A percentile compares a stretch with the other conserved stretches of the same genome.
These are phyloP conservation scores for Montipora foliosa DNA, from an alignment of 64 coral and sea anemone genomes.

Conservation along the genomic window DNA sequence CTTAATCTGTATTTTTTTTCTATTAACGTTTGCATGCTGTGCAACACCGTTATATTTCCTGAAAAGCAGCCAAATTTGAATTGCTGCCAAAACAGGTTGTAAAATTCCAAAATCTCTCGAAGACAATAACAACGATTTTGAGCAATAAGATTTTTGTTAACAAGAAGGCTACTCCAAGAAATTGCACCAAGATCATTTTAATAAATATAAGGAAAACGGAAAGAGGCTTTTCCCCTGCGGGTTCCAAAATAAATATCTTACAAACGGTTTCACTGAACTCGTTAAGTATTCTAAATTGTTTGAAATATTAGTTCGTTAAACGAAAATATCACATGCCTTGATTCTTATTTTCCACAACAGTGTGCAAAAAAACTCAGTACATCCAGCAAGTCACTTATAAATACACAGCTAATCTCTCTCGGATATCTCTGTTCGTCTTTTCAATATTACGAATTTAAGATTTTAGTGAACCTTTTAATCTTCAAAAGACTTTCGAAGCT, in stretches of 20 bases:
- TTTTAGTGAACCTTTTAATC: background rate
- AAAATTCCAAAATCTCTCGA: background rate
- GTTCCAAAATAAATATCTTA: background rate
- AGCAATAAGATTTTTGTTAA: background rate
- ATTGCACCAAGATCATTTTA: too few relatives aligned
- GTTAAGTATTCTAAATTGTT: too few relatives aligned
- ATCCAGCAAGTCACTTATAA: too few relatives aligned
- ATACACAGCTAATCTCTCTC: too few relatives aligned
- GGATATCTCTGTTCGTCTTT: background rate
- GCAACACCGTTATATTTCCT: background rate
- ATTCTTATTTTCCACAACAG: too few relatives aligned
- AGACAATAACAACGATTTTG: constrained; percentile 1
- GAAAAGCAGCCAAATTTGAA: background rate
- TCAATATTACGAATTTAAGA: background rate
- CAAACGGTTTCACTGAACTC: too few relatives aligned
- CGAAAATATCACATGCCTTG: background rate
- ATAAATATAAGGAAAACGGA: background rate
- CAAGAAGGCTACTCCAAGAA: too few relatives aligned
- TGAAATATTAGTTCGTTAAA: too few relatives aligned
- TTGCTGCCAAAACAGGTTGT: background rate
- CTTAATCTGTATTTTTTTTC: background rate
- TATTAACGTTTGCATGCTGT: background rate
- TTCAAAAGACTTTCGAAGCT: background rate
- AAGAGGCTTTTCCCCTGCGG: background rate
- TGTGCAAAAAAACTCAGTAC: too few relatives aligned